Evolutionary conservation across 2,888 invertebrate genomes (phyloP).

Genomic region (Nomada ferruginata): DNA sequence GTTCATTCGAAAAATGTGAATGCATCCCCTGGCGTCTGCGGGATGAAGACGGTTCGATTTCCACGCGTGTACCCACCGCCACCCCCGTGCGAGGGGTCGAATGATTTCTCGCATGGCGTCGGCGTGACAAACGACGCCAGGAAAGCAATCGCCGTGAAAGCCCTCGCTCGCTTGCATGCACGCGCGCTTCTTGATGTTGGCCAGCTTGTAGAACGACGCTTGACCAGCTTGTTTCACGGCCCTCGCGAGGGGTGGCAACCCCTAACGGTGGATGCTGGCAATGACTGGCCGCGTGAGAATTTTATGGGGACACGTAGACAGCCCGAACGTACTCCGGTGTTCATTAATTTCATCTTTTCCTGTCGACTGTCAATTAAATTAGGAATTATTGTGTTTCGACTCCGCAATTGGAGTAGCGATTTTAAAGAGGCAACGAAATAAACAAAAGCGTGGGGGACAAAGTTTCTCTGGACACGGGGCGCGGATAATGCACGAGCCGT

Average conservation of each 20-base stretch:
- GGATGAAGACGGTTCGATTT: conserved; percentile 36
- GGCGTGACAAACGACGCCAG: conserved; percentile 75
- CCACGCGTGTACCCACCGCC: conserved; percentile 22
- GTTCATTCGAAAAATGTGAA: too few relatives aligned
- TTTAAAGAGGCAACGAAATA: background rate
- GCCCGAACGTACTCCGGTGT: background rate
- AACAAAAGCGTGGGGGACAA: conserved; percentile 42
- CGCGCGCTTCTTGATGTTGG: conserved; percentile 25
- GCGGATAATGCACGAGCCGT: conserved; percentile 54
- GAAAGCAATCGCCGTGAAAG: conserved; percentile 79
- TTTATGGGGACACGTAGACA: background rate
- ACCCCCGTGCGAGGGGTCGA: conserved; percentile 44
- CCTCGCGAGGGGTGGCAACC: too few relatives aligned
- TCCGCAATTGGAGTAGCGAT: background rate
- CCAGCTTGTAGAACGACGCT: conserved; percentile 16
- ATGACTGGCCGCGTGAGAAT: background rate
- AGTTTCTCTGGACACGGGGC: conserved; percentile 31
- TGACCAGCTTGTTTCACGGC: conserved; percentile 25
- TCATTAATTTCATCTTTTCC: background rate
- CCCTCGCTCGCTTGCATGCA: conserved; percentile 51
- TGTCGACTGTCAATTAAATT: background rate
- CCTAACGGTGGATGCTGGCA: background rate
- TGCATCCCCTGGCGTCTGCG: too few relatives aligned
- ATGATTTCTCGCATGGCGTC: conserved; percentile 68
- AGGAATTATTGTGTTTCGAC: too few relatives aligned